Conservation (phyloP, 1,140 invertebrate genomes). For the Batillaria attramentaria region DNA sequence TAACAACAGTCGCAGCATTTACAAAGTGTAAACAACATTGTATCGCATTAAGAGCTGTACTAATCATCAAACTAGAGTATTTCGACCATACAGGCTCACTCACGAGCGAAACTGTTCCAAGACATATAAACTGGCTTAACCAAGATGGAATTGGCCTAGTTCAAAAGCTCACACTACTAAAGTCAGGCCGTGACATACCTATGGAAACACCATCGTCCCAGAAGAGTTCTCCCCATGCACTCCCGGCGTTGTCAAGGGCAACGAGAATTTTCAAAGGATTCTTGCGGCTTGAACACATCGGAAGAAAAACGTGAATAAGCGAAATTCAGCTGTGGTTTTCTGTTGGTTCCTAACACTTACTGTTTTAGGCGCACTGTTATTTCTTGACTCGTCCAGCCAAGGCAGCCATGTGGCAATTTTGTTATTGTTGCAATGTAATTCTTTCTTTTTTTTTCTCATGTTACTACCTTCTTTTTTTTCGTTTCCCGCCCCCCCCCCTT, state of each 20-base stretch:
- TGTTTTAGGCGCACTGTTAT: neutral
- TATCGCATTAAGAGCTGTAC: too few species aligned
- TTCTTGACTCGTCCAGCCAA: neutral
- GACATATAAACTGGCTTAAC: neutral
- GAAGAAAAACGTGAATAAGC: neutral
- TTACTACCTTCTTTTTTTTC: too few species aligned
- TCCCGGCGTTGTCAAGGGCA: constrained; percentile 35
- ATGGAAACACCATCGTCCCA: constrained; percentile 67
- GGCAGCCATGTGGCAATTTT: neutral
- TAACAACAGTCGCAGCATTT: neutral
- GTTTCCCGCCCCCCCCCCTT: too few species aligned
- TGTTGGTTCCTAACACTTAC: neutral
- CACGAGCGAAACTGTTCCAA: neutral
- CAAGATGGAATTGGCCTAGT: neutral
- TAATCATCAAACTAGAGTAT: too few species aligned
- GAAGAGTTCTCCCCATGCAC: constrained; percentile 57
- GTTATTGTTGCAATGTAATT: neutral
- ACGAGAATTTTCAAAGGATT: constrained; percentile 53
- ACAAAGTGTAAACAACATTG: neutral
- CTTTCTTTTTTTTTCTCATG: too few species aligned
- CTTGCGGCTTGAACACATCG: constrained; percentile 52
- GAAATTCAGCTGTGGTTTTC: neutral
- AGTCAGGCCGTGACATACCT: constrained; percentile 37
- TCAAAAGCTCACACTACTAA: neutral
- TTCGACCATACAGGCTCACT: too few species aligned